A percentile compares a stretch with the other conserved stretches of the same genome.
Conservation (phyloP, 2,113 vertebrate genomes). For the Canis aureus region DNA sequence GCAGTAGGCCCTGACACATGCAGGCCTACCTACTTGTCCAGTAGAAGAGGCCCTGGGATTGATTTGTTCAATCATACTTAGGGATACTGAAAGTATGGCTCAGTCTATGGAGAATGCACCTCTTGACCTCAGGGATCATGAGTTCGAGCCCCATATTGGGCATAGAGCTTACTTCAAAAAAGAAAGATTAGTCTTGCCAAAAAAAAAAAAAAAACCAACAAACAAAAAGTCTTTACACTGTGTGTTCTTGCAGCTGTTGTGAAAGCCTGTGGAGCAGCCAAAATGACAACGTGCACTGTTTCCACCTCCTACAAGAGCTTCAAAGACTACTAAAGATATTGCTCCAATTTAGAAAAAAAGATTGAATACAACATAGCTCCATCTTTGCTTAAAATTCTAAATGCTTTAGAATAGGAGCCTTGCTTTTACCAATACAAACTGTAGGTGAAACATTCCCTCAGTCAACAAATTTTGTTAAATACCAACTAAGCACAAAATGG, state of each 20-base stretch:
- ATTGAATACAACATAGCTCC: neutral
- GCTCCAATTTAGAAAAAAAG: slow-evolving; percentile 23
- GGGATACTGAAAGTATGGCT: neutral
- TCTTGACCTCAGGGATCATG: neutral
- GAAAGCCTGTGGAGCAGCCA: neutral
- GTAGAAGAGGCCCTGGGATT: neutral
- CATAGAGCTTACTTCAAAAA: neutral
- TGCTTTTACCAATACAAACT: slow-evolving; percentile 8
- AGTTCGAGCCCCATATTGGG: neutral
- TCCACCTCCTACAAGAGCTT: neutral
- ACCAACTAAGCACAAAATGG: neutral
- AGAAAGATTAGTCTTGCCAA: neutral
- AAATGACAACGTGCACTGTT: neutral
- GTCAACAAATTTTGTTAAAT: slow-evolving; percentile 34
- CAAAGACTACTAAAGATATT: neutral
- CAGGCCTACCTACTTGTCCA: neutral
- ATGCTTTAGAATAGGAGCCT: neutral
- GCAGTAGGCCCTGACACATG: neutral
- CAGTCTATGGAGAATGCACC: neutral
- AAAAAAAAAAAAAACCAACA: neutral
- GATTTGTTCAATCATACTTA: neutral
- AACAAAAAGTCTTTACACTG: neutral
- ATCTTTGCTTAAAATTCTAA: neutral
- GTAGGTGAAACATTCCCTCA: neutral
- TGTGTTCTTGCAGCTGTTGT: neutral